phyloP scores from a whole-genome alignment of 2,797 vertebrate species.

The Oreortyx pictus region DNA sequence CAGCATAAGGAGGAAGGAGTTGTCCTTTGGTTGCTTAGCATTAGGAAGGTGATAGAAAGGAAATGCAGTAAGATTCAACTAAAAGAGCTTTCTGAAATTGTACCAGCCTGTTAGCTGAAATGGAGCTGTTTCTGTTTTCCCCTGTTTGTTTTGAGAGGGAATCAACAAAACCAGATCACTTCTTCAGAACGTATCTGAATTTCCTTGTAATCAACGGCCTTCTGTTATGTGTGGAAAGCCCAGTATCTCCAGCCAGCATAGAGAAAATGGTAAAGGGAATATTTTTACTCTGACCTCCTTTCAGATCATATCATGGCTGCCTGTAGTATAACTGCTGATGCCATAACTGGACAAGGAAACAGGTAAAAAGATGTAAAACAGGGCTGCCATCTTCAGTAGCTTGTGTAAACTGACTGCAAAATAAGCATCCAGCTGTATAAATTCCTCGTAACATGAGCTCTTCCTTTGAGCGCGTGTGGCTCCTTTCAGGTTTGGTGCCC shows the following conservation, averaged over 20 bases:
- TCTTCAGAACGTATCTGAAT: background rate
- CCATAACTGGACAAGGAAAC: background rate
- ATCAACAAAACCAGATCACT: background rate
- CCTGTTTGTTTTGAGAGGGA: background rate
- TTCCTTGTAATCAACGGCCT: background rate
- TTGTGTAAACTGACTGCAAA: background rate
- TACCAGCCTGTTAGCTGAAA: background rate
- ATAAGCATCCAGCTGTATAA: background rate
- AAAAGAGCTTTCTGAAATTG: constrained; percentile 11
- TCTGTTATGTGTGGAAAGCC: background rate
- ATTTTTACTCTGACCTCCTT: background rate
- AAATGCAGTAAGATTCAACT: background rate
- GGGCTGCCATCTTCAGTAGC: background rate
- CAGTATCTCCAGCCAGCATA: too few species aligned
- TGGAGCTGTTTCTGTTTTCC: background rate
- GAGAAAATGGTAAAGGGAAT: background rate
- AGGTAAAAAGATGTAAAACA: background rate
- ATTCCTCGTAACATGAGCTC: background rate
- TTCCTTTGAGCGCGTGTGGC: background rate
- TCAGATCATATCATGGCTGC: background rate
- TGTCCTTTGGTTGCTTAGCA: constrained; percentile 15
- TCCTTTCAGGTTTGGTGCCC: background rate
- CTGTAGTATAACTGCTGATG: background rate
- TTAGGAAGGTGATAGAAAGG: constrained; percentile 17
- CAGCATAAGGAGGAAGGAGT: constrained; percentile 13